Conservation (phyloP, 2,888 invertebrate genomes). For the Diaphora mendica region DNA sequence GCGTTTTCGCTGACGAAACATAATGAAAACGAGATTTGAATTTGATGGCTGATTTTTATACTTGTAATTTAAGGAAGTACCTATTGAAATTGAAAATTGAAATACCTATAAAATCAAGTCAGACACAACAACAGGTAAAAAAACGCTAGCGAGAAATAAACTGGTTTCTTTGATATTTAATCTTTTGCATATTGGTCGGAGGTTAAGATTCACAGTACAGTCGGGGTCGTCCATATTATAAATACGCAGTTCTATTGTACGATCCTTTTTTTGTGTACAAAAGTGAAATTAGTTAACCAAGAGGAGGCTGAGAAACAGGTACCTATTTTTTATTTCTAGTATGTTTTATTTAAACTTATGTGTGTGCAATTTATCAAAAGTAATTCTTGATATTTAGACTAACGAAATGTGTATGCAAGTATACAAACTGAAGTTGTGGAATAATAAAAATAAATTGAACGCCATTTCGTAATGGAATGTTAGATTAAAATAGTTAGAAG, state of each 20-base stretch:
- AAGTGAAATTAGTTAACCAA: background rate
- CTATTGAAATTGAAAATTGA: no score
- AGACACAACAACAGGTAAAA: background rate
- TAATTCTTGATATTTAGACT: no score
- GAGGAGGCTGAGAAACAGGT: background rate
- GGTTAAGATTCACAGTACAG: background rate
- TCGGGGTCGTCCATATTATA: background rate
- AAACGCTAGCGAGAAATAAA: background rate
- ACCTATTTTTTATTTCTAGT: background rate
- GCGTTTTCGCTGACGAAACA: background rate
- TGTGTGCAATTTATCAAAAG: background rate
- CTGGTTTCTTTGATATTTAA: background rate
- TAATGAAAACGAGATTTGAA: background rate
- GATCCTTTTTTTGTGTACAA: background rate
- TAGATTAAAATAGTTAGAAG: background rate
- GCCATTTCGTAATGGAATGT: background rate
- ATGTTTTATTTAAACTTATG: background rate
- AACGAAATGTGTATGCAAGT: no score
- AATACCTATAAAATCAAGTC: no score
- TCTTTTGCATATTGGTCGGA: background rate
- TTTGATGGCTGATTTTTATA: background rate
- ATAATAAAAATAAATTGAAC: no score
- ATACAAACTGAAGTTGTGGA: no score
- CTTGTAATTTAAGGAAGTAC: background rate
- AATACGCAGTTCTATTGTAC: background rate